These are phyloP conservation scores for Lobophora halterata DNA, from an alignment of 2,888 invertebrate species.

Conservation along the genomic window DNA sequence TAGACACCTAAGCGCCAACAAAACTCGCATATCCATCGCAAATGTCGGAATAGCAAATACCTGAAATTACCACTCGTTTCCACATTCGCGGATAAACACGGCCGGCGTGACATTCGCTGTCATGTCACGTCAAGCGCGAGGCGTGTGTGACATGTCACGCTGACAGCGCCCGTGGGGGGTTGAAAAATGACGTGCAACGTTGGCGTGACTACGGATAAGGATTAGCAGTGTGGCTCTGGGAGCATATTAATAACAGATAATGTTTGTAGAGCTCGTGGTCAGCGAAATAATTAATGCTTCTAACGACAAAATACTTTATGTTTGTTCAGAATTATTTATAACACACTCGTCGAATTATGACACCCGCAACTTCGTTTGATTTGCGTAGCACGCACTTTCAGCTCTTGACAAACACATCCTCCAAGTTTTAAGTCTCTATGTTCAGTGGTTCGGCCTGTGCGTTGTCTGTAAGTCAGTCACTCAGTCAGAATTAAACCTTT, in stretches of 20 bases:
- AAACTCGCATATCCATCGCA: neutral
- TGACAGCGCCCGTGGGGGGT: conserved; percentile 34
- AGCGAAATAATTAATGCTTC: neutral
- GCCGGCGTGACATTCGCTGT: conserved; percentile 46
- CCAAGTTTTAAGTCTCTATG: too few species aligned
- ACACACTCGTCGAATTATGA: too few species aligned
- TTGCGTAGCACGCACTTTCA: too few species aligned
- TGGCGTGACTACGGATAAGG: conserved; percentile 23
- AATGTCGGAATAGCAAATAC: conserved; percentile 5
- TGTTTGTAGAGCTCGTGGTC: conserved; percentile 2
- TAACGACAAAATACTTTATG: neutral
- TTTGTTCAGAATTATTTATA: too few species aligned
- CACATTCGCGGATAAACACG: conserved; percentile 26
- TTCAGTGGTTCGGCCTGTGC: too few species aligned
- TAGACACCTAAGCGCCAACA: neutral
- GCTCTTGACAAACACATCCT: too few species aligned
- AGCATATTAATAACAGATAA: conserved; percentile 13
- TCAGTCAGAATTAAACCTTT: too few species aligned
- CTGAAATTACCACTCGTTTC: conserved; percentile 20
- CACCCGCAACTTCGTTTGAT: too few species aligned
- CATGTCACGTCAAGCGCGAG: conserved; percentile 38
- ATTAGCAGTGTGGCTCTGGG: conserved; percentile 13
- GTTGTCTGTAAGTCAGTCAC: too few species aligned
- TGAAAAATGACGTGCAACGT: conserved; percentile 32
- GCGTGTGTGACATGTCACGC: conserved; percentile 33